Conservation (phyloP, 1,140 invertebrate genomes). For the Plutomurus gul region DNA sequence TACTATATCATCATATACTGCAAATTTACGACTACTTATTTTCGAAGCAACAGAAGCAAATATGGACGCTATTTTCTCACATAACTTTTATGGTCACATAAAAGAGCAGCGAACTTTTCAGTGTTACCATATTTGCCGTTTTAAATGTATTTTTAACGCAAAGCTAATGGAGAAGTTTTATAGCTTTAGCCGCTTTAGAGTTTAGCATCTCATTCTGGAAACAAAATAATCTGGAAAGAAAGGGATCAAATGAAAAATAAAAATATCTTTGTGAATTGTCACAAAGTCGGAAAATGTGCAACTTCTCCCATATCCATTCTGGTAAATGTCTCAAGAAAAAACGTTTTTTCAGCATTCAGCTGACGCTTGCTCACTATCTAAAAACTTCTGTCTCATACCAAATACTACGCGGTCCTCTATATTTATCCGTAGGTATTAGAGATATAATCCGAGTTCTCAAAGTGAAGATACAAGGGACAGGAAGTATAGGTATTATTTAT, state of each 20-base stretch:
- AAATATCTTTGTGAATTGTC: background rate
- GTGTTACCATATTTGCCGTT: background rate
- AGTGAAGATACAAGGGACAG: too few relatives aligned
- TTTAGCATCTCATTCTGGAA: background rate
- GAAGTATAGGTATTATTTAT: too few relatives aligned
- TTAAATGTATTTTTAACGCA: background rate
- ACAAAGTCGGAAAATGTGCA: constrained; percentile 21
- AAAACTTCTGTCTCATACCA: background rate
- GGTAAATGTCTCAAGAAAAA: background rate
- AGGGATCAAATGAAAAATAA: constrained; percentile 23
- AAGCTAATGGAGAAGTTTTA: constrained; percentile 13
- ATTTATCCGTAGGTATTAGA: too few relatives aligned
- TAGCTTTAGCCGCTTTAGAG: background rate
- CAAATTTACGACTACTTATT: background rate
- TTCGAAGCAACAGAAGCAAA: background rate
- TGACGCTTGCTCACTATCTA: background rate
- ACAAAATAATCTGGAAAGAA: constrained; percentile 10
- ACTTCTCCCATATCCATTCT: constrained; percentile 28
- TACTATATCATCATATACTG: too few relatives aligned
- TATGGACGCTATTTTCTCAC: background rate
- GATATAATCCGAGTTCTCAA: too few relatives aligned
- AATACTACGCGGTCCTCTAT: too few relatives aligned
- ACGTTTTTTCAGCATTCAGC: background rate
- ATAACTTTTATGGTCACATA: constrained; percentile 19
- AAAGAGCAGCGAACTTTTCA: background rate